Percentiles rank a stretch among this genome's conserved stretches.
Evolutionary conservation across 30 jellyfish, hydroid and myxozoan species (phyloP).

Genomic region (Cassiopea xamachana): DNA sequence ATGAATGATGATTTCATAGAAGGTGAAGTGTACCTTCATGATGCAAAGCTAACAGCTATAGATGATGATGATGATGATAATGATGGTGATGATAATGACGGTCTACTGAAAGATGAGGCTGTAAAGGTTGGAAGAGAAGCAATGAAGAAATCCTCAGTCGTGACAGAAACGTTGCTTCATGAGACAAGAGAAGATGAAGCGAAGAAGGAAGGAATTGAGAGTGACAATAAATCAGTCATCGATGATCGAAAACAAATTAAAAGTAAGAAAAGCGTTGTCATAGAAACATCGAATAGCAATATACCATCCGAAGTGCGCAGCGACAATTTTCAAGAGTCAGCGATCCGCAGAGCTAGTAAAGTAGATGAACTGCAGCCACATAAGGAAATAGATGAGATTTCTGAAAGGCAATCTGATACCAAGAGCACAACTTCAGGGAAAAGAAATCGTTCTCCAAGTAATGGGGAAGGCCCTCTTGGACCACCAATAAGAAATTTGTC

Average conservation of each 20-base stretch:
- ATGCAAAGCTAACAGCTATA: conserved; percentile 21
- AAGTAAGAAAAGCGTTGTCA: too few species aligned
- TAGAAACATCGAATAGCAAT: too few species aligned
- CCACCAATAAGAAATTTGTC: conserved; percentile 40
- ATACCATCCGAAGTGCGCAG: background rate
- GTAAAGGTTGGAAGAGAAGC: background rate
- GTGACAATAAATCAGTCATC: too few species aligned
- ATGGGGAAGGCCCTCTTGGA: conserved; percentile 69
- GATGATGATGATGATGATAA: conserved; percentile 39
- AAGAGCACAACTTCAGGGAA: background rate
- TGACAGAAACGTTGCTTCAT: background rate
- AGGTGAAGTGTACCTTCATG: conserved; percentile 81
- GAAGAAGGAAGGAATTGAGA: background rate
- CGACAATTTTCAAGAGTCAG: background rate
- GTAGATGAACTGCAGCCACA: background rate
- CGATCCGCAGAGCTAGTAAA: background rate
- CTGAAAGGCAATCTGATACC: background rate
- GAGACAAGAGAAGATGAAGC: background rate
- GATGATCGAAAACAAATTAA: too few species aligned
- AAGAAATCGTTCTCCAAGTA: conserved; percentile 54
- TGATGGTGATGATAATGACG: conserved; percentile 3
- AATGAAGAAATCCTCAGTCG: background rate
- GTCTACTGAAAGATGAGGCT: background rate
- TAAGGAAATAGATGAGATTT: background rate
- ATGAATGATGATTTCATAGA: conserved; percentile 90